Percentiles rank a stretch among this genome's conserved stretches.
Evolutionary conservation across 1,140 invertebrate genomes (phyloP).

Genomic region (Pygmarrhopalites habei): DNA sequence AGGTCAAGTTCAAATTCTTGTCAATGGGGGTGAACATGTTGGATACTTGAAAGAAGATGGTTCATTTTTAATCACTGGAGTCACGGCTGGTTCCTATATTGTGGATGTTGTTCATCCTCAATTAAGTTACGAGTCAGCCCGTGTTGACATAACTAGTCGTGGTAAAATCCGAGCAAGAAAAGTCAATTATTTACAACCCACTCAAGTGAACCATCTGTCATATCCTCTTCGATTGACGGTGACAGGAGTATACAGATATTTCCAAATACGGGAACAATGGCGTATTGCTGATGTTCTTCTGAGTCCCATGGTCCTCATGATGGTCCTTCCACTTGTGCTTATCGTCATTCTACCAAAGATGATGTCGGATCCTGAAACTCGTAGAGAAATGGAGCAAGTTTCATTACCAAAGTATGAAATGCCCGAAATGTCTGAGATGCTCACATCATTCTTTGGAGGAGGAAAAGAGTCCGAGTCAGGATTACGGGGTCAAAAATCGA

Average conservation of each 20-base stretch:
- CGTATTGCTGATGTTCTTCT: conserved; percentile 88
- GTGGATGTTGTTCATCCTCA: conserved; percentile 87
- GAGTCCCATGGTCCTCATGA: conserved; percentile 97
- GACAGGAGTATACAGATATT: conserved; percentile 74
- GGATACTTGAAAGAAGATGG: conserved; percentile 85
- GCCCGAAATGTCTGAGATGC: conserved; percentile 84
- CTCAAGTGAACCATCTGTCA: conserved; percentile 73
- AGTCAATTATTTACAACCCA: conserved; percentile 90
- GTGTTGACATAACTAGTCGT: conserved; percentile 91
- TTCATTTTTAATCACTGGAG: conserved; percentile 78
- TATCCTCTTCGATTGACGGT: conserved; percentile 87
- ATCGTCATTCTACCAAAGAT: conserved; percentile 92
- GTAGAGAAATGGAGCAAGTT: conserved; percentile 85
- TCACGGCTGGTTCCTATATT: conserved; percentile 90
- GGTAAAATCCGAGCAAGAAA: conserved; percentile 92
- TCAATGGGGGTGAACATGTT: conserved; percentile 79
- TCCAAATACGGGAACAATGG: conserved; percentile 91
- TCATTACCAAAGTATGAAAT: conserved; percentile 74
- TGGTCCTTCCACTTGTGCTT: conserved; percentile 82
- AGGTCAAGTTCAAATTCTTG: conserved; percentile 65
- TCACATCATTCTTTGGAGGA: conserved; percentile 70
- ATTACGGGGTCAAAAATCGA: conserved; percentile 46
- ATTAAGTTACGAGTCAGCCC: conserved; percentile 80
- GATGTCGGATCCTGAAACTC: conserved; percentile 93
- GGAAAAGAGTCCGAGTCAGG: conserved; percentile 45